Base-by-base conservation (phyloP, 2,113 vertebrate genomes). In the Panurus biarmicus region DNA sequence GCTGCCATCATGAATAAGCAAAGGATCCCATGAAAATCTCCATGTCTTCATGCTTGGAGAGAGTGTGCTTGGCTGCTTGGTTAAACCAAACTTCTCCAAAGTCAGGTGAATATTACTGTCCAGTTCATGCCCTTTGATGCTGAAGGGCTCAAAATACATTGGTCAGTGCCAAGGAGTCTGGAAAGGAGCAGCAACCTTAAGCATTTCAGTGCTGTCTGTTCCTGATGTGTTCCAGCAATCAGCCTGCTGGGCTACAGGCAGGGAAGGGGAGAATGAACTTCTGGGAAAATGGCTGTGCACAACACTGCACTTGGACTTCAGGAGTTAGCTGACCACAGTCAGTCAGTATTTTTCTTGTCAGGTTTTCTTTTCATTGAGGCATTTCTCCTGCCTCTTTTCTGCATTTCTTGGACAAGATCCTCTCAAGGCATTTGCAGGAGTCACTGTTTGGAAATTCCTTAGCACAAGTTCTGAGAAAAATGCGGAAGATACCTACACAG, bases 221-320 rank as follows among this genome's bases (percentile, higher is more conserved):
- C 21, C 65, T 51, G 45, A 35, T 56, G 36, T 23, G 14, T 24
- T 65, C 54, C 26, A 87, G 65, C 54, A 56, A 31, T 25, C 64
- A 20, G 12, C 23, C 20, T 45, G 24, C 47, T 87, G 71, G 35
- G 6, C 25, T 73, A 12, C 1, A 5, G 47, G 23, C 21, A 92
- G 78, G 54, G 29, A 24, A 47, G 0, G 0, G 16, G 36, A 44
- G 6, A 22, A 42, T 25, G 31, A 51, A 64, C 21, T 69, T 6
- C 19, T 1, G 3, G 33, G 50, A 60, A 76, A 53, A 58, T 33
- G 19, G 24, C 33, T 69, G 11, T 31, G n/a, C 17, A 31, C 16
- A 77, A 2, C 31, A 40, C 8, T 10, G 19, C 35, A 31, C 42
- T 86, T 86, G 0, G 0, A 8, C 18, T 57, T 20, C 35, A 23